These are phyloP conservation scores for Pao palembangensis DNA, from an alignment of 2,113 vertebrate species.

Conservation along the genomic window DNA sequence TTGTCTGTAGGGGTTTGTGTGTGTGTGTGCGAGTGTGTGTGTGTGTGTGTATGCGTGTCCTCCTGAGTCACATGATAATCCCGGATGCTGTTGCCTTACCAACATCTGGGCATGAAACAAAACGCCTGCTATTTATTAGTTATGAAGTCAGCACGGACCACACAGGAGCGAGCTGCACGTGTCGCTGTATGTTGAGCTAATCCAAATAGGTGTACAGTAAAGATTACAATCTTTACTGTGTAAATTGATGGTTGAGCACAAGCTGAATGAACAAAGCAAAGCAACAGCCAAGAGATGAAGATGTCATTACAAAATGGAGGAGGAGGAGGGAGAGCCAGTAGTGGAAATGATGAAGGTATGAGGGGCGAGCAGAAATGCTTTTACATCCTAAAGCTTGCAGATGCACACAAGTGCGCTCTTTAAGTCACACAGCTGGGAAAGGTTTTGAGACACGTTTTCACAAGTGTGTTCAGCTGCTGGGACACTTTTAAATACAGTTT, in stretches of 20 bases:
- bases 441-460: constrained; percentile 41
- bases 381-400: not conserved
- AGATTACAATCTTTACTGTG: constrained; percentile 33
- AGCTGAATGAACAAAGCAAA: constrained; percentile 33
- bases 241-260: constrained; percentile 39
- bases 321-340: too few species aligned
- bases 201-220: constrained; percentile 31
- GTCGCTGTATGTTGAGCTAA: constrained; percentile 16
- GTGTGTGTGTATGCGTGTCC: constrained; percentile 13
- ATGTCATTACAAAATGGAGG: not conserved
- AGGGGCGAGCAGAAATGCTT: not conserved
- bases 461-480: constrained; percentile 42
- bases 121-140: constrained; percentile 66
- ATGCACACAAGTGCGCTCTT: constrained; percentile 8
- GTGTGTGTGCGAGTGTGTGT: constrained; percentile 15
- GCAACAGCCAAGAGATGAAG: not conserved
- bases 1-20: constrained; percentile 25
- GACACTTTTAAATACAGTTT: constrained; percentile 33
- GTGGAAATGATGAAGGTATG: not conserved
- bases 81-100: constrained; percentile 53
- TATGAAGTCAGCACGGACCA: constrained; percentile 72
- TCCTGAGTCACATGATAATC: constrained; percentile 60
- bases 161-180: constrained; percentile 61
- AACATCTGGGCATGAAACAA: constrained; percentile 72
- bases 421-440: constrained; percentile 17